Conservation (phyloP, 1,140 invertebrate genomes). For the Anagrus nilaparvatae region DNA sequence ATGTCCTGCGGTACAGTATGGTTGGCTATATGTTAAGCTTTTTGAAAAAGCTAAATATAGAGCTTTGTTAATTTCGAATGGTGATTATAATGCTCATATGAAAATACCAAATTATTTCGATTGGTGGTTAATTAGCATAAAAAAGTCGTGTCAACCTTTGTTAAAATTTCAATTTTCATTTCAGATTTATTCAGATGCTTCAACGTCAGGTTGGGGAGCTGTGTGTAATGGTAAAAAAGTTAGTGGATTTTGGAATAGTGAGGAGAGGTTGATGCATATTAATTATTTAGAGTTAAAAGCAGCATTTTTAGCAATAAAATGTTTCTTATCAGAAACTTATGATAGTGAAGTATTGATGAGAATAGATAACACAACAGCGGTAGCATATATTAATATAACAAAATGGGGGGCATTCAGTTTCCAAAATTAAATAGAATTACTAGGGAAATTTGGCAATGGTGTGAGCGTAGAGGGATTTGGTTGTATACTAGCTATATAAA, state of each 20-base stretch:
- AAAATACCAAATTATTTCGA: conserved; percentile 3
- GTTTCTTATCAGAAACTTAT: conserved; percentile 22
- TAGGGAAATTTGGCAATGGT: conserved; percentile 8
- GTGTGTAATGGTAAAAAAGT: conserved; percentile 18
- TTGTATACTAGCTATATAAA: conserved; percentile 22
- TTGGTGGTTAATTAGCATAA: conserved; percentile 13
- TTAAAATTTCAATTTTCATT: too few relatives aligned
- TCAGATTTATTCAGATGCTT: conserved; percentile 34
- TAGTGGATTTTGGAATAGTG: conserved; percentile 23
- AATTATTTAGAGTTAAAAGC: conserved; percentile 33
- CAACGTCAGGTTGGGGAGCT: conserved; percentile 27
- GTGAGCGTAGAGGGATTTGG: background rate
- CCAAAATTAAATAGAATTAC: conserved; percentile 22
- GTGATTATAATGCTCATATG: conserved; percentile 6
- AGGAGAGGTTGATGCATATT: conserved; percentile 20
- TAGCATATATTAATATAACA: conserved; percentile 30
- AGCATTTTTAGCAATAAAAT: conserved; percentile 26
- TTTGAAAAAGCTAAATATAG: conserved; percentile 15
- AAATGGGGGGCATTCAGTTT: conserved; percentile 22
- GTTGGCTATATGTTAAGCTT: conserved; percentile 13
- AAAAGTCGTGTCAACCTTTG: background rate
- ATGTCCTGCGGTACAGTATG: conserved; percentile 10
- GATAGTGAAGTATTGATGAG: conserved; percentile 26
- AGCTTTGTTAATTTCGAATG: conserved; percentile 13
- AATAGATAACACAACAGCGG: conserved; percentile 32